phyloP scores from a whole-genome alignment of 2,113 vertebrate species.

The Fregata magnificens region DNA sequence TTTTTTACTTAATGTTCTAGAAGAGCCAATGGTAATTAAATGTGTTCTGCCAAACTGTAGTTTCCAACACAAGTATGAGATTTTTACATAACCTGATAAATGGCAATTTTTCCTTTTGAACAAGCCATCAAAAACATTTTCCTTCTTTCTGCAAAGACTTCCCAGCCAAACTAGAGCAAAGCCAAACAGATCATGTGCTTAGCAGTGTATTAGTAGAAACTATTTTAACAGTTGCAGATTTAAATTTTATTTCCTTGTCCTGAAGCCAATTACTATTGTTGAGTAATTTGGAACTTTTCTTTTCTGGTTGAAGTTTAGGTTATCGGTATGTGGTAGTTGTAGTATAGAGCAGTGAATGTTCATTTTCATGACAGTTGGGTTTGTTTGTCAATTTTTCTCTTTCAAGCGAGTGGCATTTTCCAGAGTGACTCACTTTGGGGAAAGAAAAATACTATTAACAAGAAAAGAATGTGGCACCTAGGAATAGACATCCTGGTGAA shows the following conservation, averaged over 20 bases:
- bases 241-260: conserved; percentile 36
- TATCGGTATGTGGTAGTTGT: not conserved
- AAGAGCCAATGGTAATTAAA: conserved; percentile 62
- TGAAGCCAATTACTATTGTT: conserved; percentile 21
- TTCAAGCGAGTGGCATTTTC: conserved; percentile 34
- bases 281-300: not conserved
- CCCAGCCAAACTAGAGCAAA: conserved; percentile 55
- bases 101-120: conserved; percentile 72
- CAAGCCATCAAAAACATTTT: conserved; percentile 72
- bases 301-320: not conserved
- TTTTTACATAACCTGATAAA: conserved; percentile 72
- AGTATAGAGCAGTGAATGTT: not conserved
- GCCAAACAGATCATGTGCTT: conserved; percentile 66
- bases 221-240: conserved; percentile 50
- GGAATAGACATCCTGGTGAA: conserved; percentile 46
- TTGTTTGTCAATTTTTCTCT: conserved; percentile 49
- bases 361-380: conserved; percentile 13
- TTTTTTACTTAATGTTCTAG: conserved; percentile 57
- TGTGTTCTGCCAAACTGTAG: conserved; percentile 67
- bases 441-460: conserved; percentile 64
- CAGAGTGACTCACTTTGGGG: conserved; percentile 50
- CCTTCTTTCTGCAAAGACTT: conserved; percentile 49
- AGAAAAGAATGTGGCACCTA: conserved; percentile 60
- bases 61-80: conserved; percentile 66
- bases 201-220: conserved; percentile 48